Evolutionary conservation across 1,140 invertebrate species (phyloP).

Genomic region (Aphis craccivora): DNA sequence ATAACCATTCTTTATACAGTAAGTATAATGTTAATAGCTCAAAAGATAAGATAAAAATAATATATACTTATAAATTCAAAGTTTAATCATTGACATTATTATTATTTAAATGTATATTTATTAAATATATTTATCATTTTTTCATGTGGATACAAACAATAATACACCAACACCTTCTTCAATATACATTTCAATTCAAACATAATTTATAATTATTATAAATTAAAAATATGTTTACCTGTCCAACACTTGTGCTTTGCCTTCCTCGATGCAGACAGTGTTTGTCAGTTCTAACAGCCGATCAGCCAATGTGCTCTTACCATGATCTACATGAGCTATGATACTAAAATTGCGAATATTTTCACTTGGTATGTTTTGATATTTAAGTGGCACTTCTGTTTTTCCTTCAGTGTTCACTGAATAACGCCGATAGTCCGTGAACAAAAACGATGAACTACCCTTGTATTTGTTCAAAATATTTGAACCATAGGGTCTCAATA

Average conservation of each 20-base stretch:
- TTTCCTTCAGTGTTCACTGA: background rate
- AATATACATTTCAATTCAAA: background rate
- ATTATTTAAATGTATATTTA: background rate
- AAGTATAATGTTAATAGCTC: background rate
- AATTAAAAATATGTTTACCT: conserved; percentile 64
- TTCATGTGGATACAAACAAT: background rate
- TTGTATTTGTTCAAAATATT: background rate
- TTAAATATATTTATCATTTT: background rate
- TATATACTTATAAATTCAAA: too few relatives aligned
- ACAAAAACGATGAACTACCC: background rate
- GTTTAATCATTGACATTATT: too few relatives aligned
- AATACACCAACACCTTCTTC: background rate
- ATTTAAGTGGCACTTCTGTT: background rate
- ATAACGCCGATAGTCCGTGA: background rate
- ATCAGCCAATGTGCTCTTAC: conserved; percentile 95
- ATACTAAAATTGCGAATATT: conserved; percentile 94
- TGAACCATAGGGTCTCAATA: background rate
- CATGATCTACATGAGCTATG: conserved; percentile 97
- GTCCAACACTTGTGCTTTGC: conserved; percentile 85
- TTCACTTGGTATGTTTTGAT: conserved; percentile 68
- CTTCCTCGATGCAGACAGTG: conserved; percentile 74
- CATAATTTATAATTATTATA: background rate
- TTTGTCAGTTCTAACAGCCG: conserved; percentile 89
- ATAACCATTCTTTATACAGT: too few relatives aligned
- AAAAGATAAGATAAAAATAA: background rate